phyloP scores from a whole-genome alignment of 2,888 invertebrate genomes.

The Sinotaia quadrata region DNA sequence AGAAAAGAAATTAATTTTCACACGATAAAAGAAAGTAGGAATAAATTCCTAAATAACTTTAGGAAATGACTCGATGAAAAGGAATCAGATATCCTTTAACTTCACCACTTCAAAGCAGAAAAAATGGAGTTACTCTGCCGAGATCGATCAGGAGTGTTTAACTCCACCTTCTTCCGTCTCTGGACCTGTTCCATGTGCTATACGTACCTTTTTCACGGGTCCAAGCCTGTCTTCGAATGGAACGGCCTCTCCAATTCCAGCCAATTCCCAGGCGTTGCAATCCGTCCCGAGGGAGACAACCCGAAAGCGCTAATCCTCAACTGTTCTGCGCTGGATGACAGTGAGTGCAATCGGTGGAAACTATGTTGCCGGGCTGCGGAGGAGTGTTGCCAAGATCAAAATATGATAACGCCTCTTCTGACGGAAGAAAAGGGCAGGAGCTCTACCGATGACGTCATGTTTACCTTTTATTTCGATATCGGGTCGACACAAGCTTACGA shows the following conservation, averaged over 20 bases:
- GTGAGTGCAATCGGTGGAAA: conserved; percentile 36
- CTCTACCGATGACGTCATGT: neutral
- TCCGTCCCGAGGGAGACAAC: neutral
- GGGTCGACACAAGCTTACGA: no score
- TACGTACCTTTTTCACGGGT: conserved; percentile 42
- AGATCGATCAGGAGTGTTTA: conserved; percentile 38
- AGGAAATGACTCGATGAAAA: no score
- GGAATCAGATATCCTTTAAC: no score
- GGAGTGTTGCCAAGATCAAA: conserved; percentile 37
- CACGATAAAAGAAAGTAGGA: no score
- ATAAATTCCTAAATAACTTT: no score
- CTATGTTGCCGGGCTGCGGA: conserved; percentile 41
- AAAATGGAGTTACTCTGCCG: conserved; percentile 35
- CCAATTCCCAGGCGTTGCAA: neutral
- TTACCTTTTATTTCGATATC: no score
- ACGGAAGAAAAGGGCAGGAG: neutral
- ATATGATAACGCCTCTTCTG: neutral
- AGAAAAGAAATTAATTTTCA: no score
- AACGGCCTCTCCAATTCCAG: neutral
- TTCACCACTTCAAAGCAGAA: no score
- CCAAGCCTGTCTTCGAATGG: neutral
- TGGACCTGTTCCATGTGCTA: conserved; percentile 48
- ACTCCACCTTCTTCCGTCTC: conserved; percentile 37
- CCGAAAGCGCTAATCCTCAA: neutral
- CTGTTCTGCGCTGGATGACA: conserved; percentile 31